phyloP scores from a whole-genome alignment of 2,797 vertebrate species.

The Tamandua tetradactyla region DNA sequence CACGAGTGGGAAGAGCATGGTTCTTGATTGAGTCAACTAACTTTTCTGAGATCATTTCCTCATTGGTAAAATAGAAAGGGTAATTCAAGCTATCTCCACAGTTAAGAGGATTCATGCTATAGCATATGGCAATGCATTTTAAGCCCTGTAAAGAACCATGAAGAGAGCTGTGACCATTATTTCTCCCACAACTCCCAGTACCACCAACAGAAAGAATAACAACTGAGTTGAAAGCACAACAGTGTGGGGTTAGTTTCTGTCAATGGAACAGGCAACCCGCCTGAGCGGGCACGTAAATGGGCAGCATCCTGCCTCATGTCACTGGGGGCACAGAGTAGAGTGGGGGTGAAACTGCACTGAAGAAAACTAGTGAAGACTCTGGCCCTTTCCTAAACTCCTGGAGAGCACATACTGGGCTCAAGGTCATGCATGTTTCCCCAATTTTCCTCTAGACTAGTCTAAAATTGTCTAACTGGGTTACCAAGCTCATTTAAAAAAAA shows the following conservation, averaged over 20 bases:
- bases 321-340: not conserved
- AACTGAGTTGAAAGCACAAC: not conserved
- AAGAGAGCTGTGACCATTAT: not conserved
- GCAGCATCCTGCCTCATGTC: not conserved
- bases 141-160: not conserved
- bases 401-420: not conserved
- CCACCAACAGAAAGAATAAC: not conserved
- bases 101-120: not conserved
- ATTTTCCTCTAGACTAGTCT: slow-evolving; percentile 54
- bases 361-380: not conserved
- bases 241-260: not conserved
- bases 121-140: not conserved
- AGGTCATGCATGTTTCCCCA: slow-evolving; percentile 39
- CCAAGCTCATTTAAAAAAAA: no score
- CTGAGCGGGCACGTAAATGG: not conserved
- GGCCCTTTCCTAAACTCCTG: not conserved
- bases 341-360: not conserved
- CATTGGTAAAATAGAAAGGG: not conserved
- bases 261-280: not conserved
- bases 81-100: not conserved
- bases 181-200: not conserved
- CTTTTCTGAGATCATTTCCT: not conserved
- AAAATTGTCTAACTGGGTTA: no score
- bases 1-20: not conserved
- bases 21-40: not conserved